Evolutionary conservation across 2,113 vertebrate genomes (phyloP).

Genomic region (Myrmecobius fasciatus): DNA sequence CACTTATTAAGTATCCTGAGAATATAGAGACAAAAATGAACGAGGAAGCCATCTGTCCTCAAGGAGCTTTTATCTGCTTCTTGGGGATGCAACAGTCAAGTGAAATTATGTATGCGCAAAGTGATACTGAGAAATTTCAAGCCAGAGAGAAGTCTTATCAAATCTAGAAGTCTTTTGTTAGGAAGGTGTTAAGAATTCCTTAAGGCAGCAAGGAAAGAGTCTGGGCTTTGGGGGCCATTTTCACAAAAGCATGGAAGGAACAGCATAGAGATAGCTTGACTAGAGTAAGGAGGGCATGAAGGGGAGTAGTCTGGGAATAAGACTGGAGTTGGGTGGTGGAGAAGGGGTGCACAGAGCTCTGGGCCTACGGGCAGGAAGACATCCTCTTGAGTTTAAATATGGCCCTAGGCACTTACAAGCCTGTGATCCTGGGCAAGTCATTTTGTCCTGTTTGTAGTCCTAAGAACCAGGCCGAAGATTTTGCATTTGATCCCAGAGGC

Average conservation of each 20-base stretch:
- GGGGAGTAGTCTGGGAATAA: no score
- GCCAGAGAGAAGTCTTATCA: no score
- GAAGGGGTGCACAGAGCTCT: no score
- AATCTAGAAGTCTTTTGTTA: background rate
- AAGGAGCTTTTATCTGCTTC: background rate
- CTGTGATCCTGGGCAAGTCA: no score
- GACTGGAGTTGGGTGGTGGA: no score
- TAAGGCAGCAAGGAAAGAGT: background rate
- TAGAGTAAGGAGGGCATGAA: background rate
- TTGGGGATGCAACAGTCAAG: background rate
- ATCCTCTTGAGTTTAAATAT: no score
- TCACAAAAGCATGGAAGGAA: background rate
- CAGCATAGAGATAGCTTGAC: background rate
- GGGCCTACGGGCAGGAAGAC: no score
- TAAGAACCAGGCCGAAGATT: no score
- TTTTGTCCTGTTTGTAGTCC: no score
- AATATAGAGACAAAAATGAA: background rate
- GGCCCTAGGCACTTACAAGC: no score
- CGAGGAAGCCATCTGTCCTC: background rate
- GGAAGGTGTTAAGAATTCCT: background rate
- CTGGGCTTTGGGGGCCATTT: no score
- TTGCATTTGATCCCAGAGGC: no score
- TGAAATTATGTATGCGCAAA: background rate
- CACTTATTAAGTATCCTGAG: background rate
- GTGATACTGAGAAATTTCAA: background rate